phyloP scores from a whole-genome alignment of 1,140 invertebrate species.

The Aphelenchoides besseyi region DNA sequence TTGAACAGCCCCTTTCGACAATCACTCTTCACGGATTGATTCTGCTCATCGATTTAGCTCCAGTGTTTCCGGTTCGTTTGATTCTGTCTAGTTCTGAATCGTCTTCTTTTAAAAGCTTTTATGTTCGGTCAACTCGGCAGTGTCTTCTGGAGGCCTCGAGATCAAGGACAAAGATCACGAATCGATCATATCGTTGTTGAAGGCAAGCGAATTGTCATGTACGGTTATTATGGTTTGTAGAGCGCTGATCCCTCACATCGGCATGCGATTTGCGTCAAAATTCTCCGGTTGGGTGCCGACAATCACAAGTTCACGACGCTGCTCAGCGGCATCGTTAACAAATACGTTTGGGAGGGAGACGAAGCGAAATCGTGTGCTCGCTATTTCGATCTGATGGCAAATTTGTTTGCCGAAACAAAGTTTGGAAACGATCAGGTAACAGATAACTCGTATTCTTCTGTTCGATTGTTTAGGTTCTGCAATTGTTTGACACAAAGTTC shows the following conservation, averaged over 20 bases:
- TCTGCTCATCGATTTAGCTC: neutral
- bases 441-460: too few relatives aligned
- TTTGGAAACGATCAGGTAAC: constrained; percentile 9
- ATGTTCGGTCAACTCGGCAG: neutral
- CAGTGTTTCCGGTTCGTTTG: neutral
- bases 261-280: neutral
- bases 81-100: too few relatives aligned
- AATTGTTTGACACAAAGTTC: neutral
- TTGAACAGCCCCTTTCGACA: neutral
- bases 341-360: neutral
- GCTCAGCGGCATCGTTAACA: neutral
- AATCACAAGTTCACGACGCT: neutral
- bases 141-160: neutral
- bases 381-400: neutral
- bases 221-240: neutral
- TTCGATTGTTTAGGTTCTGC: too few relatives aligned
- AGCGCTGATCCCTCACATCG: neutral
- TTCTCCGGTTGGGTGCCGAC: neutral
- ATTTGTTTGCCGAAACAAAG: neutral
- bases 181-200: neutral
- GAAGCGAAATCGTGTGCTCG: constrained; percentile 6
- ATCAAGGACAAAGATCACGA: neutral
- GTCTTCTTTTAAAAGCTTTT: too few relatives aligned
- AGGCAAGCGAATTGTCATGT: neutral
- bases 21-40: neutral